A percentile compares a stretch with the other conserved stretches of the same genome.
These are phyloP conservation scores for Gallinago paraguaiae DNA, from an alignment of 2,113 vertebrate genomes.

Conservation along the genomic window DNA sequence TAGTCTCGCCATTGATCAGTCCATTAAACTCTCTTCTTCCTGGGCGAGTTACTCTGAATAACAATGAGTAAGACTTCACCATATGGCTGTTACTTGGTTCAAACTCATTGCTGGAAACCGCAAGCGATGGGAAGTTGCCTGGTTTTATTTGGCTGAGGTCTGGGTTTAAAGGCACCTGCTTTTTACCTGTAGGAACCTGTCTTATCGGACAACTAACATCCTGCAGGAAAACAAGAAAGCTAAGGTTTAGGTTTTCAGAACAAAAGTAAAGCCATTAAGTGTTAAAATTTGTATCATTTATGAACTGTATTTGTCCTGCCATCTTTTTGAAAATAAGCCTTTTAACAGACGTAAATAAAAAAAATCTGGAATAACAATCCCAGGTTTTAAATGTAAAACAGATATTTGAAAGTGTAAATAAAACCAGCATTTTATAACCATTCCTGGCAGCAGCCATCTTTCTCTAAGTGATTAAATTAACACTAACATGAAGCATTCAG, in stretches of 20 bases:
- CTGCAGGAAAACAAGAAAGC: slow-evolving; percentile 75
- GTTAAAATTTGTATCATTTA: neutral
- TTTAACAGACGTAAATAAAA: neutral
- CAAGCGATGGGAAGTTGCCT: slow-evolving; percentile 91
- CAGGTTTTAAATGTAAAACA: neutral
- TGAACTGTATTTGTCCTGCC: neutral
- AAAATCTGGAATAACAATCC: neutral
- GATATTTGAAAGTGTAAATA: neutral
- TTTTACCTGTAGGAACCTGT: slow-evolving; percentile 99
- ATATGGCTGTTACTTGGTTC: slow-evolving; percentile 99
- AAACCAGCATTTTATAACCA: slow-evolving; percentile 4
- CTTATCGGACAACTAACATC: slow-evolving; percentile 99
- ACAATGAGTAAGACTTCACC: slow-evolving; percentile 98
- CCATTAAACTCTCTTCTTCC: slow-evolving; percentile 89
- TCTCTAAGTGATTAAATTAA: slow-evolving; percentile 13
- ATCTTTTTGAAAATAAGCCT: neutral
- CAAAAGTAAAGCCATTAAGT: neutral
- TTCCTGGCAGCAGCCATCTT: slow-evolving; percentile 32
- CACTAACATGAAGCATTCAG: neutral
- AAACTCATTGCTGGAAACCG: slow-evolving; percentile 98
- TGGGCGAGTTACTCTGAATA: slow-evolving; percentile 94
- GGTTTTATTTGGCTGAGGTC: slow-evolving; percentile 96
- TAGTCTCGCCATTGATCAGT: slow-evolving; percentile 91
- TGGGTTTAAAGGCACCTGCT: slow-evolving; percentile 99
- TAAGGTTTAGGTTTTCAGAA: neutral